Evolutionary conservation across 2,113 vertebrate genomes (phyloP).

Genomic region (Pterocles orientalis): DNA sequence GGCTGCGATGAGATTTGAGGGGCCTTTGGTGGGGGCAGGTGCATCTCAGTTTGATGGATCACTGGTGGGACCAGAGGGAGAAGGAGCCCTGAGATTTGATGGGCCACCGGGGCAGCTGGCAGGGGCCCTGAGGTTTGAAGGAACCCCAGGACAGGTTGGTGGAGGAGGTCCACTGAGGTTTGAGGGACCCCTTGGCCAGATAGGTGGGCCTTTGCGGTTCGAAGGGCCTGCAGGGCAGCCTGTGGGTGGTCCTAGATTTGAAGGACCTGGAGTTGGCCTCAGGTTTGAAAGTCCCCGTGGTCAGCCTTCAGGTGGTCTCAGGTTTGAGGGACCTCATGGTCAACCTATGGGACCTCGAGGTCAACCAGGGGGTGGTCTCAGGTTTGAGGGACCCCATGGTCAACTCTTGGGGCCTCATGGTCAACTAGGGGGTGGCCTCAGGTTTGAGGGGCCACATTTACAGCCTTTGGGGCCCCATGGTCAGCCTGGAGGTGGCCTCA

Average conservation of each 20-base stretch:
- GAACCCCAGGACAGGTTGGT: slow-evolving; percentile 71
- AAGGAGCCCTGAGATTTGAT: slow-evolving; percentile 83
- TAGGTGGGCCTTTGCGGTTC: slow-evolving; percentile 80
- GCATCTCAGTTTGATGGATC: slow-evolving; percentile 81
- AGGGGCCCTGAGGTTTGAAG: slow-evolving; percentile 77
- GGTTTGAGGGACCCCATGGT: slow-evolving; percentile 85
- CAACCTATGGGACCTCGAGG: slow-evolving; percentile 81
- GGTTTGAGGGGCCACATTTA: slow-evolving; percentile 83
- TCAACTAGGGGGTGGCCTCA: slow-evolving; percentile 79
- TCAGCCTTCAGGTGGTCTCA: slow-evolving; percentile 80
- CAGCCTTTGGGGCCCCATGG: slow-evolving; percentile 81
- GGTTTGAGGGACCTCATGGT: slow-evolving; percentile 83
- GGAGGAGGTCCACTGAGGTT: slow-evolving; percentile 78
- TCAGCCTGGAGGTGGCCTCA: slow-evolving; percentile 76
- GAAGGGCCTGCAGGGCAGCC: slow-evolving; percentile 80
- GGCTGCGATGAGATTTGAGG: slow-evolving; percentile 82
- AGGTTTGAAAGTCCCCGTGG: slow-evolving; percentile 83
- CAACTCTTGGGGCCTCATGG: slow-evolving; percentile 80
- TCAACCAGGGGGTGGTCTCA: slow-evolving; percentile 76
- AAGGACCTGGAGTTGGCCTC: slow-evolving; percentile 78
- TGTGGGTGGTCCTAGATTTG: slow-evolving; percentile 80
- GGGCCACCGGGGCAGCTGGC: slow-evolving; percentile 77
- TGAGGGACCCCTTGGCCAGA: slow-evolving; percentile 80
- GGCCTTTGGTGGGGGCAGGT: slow-evolving; percentile 73
- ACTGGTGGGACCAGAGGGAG: slow-evolving; percentile 75